Evolutionary conservation across 2,797 vertebrate species (phyloP), one percentile per base, ranked within the genome.

Genomic region (Rhynchonycteris naso): DNA sequence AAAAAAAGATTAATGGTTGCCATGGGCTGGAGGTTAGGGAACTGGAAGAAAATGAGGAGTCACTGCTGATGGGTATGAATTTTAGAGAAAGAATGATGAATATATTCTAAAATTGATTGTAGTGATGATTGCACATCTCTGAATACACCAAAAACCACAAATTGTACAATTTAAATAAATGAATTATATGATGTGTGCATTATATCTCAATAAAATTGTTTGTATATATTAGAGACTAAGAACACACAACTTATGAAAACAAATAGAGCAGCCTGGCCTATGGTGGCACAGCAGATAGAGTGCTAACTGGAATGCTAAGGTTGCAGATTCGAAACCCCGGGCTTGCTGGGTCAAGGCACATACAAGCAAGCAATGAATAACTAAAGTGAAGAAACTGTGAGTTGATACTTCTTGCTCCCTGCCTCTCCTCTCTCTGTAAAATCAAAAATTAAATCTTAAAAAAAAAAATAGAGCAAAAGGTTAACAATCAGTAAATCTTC

Each of bases 381-480:
- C 43, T 43, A 43, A 43, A 4, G 8, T 43, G 43, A 43, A 43
- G 43, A 5, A 43, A 43, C 5, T 43, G 43, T 43, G 43, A 43
- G 43, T 43, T 43, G 43, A 43, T 43, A 43, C 43, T 43, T 43
- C 43, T 43, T 43, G 43, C 43, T 43, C 43, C 43, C 43, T 43
- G 43, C 43, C 43, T 43, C 43, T 43, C 43, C 43, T 4, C 43
- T 43, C 43, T 43, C 43, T 43, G 43, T 43, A 43, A 6, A 43
- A 43, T 43, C 43, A 43, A 43, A 43, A 43, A 43, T 43, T 43
- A 43, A 43, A 43, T 43, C 43, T 43, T 43, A 43, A 43, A 43
- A 71, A 85, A 90, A 38, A 71, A 95, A 88, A 91, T 75, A 33
- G 22, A 50, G 28, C 68, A 93, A 94, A 88, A 72, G 63, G 16